These are phyloP conservation scores for Scaptomyza caliginosa DNA, from an alignment of 2,888 invertebrate genomes.

Conservation along the genomic window DNA sequence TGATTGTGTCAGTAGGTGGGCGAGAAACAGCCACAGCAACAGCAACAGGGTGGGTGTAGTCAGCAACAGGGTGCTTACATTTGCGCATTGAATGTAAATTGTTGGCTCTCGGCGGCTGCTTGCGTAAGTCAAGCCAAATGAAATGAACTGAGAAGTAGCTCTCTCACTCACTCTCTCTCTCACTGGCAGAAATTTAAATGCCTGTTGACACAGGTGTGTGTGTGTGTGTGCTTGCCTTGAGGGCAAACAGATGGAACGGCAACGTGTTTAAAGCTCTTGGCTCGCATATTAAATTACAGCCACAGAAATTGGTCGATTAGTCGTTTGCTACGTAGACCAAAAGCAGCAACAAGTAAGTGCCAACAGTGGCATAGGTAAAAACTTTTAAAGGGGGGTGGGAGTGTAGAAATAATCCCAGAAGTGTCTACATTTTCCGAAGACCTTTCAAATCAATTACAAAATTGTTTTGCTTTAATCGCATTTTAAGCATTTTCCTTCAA, in stretches of 20 bases:
- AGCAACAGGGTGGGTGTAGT: conserved; percentile 8
- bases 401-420: not conserved
- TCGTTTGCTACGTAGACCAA: conserved; percentile 33
- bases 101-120: conserved; percentile 59
- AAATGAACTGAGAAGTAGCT: conserved; percentile 62
- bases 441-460: too few species aligned
- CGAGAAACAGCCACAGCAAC: not conserved
- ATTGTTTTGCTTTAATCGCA: not conserved
- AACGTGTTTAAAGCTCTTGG: conserved; percentile 63
- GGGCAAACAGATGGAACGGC: conserved; percentile 47
- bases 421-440: too few species aligned
- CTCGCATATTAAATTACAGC: conserved; percentile 73
- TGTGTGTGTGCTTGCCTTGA: conserved; percentile 1
- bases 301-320: conserved; percentile 69
- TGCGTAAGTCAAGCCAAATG: conserved; percentile 72
- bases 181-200: conserved; percentile 55
- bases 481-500: not conserved
- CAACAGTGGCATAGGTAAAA: not conserved
- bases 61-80: conserved; percentile 7
- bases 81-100: conserved; percentile 70
- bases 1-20: conserved; percentile 58
- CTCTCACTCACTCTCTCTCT: conserved; percentile 2
- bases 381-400: not conserved
- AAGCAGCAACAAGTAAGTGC: conserved; percentile 61
- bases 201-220: conserved; percentile 56